Evolutionary conservation across 2,797 vertebrate species (phyloP), one percentile per base, ranked within the genome.

Genomic region (Danionella dracula): DNA sequence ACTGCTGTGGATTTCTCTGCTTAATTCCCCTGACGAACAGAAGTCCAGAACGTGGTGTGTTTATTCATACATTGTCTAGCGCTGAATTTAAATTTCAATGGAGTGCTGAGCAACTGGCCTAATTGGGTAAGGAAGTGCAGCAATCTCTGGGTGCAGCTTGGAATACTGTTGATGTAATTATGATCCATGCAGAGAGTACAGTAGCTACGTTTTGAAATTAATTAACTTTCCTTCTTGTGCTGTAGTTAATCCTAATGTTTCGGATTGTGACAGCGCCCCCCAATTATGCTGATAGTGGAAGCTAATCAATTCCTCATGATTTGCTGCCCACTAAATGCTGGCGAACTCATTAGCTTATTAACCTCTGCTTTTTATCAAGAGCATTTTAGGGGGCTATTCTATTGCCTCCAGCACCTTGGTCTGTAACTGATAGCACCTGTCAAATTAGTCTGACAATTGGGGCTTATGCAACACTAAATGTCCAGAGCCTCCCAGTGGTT

Each of bases 161-260:
- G 83, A 87, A 85, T 85, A 88, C 80, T 85, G 74, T 85, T 87
- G 88, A 87, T 86, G 85, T 86, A 86, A 83, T 86, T 91, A 88
- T 86, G 84, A 84, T 85, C 80, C 37, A 78, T 83, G 77, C 84
- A 75, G 82, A 83, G 80, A 84, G 83, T 82, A 66, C 63, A 57
- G 63, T 80, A 77, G 67, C 75, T 78, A 78, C 81, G 84, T 89
- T 27, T 88, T 90, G 85, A 87, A 89, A 87, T 88, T 84, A 89
- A 90, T 90, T 88, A 89, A 87, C 83, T 85, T 76, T 64, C 76
- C 67, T 56, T 54, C 70, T 79, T 78, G 78, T 81, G 86, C 59
- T 34, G 27, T 69, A 66, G 70, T 71, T 71, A 75, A 76, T 78
- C 70, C 53, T 68, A 76, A 67, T 73, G 62, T 71, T 68, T 72